Evolutionary conservation across 2,113 vertebrate genomes (phyloP), one percentile per base, ranked within the genome.

Genomic region (Nerophis ophidion): DNA sequence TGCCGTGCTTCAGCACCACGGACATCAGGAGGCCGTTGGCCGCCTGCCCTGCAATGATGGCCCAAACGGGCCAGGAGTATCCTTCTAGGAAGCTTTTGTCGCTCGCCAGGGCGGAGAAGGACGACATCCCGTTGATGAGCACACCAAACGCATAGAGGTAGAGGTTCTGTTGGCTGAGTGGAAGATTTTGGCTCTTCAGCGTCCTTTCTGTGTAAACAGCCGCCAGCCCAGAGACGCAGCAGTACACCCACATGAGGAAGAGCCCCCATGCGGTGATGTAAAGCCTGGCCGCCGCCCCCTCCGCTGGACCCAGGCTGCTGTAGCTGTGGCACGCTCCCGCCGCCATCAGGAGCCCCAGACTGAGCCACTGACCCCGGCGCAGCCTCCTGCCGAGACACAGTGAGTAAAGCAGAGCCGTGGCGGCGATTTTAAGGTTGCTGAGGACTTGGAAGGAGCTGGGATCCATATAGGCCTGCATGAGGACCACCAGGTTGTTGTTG

Each of bases 401-500:
- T 34, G 92, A 92, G 88, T 96, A 95, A 4, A 96, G 86, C 45
- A 95, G 63, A 0, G 94, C 95, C 0, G 96, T 98, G 71, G 90
- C 93, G 76, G 87, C 90, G 0, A 98, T 93, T 83, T 99, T 98
- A 2, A 98, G 86, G 84, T 98, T 98, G 54, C 95, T 93, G 45
- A 99, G 87, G 13, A 98, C 88, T 74, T 98, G 96, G 77, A 89
- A 99, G 51, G 94, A 97, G 83, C 93, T 94, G 15, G 96, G 96
- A 70, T 99, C 96, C 95, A 98, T 97, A 80, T 93, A 90, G 19
- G 86, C 90, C 81, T 98, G 96, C 90, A 98, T 94, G 75, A 92
- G 82, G 45, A 98, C 93, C 48, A 95, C 94, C 67, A 98, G 81
- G 85, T 99, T 97, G 88, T 99, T 98, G 90, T 95, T 98, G 59